Conservation (phyloP, 2,797 vertebrate genomes). For the Basileuterus tristriatus region DNA sequence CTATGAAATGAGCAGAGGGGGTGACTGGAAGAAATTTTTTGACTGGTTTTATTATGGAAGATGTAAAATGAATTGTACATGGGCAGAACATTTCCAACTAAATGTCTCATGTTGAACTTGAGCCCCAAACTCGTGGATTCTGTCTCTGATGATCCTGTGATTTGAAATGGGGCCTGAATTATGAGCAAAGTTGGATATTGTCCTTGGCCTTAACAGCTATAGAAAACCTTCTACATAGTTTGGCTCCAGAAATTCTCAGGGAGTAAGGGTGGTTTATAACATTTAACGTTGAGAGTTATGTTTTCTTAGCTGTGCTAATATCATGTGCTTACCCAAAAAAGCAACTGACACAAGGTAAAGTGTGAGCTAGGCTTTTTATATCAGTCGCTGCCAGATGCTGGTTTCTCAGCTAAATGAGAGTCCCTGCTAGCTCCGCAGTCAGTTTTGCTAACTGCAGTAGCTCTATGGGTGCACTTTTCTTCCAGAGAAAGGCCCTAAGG, state of each 20-base stretch:
- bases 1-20: background rate
- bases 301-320: background rate
- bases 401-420: background rate
- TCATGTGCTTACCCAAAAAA: background rate
- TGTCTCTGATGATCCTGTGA: background rate
- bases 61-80: background rate
- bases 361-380: background rate
- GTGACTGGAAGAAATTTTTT: background rate
- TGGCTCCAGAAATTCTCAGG: fast-evolving
- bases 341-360: background rate
- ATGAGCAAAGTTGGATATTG: background rate
- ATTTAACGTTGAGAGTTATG: fast-evolving
- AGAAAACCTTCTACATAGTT: background rate
- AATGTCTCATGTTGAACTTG: background rate
- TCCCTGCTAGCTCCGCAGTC: background rate
- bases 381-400: background rate
- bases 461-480: background rate
- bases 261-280: background rate
- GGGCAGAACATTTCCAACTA: background rate
- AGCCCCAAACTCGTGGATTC: fast-evolving
- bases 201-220: background rate
- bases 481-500: background rate
- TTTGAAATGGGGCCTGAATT: background rate
- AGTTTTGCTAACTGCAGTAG: background rate
- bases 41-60: background rate